A percentile compares a stretch with the other conserved stretches of the same genome.
Evolutionary conservation across 1,140 invertebrate genomes (phyloP).

Genomic region (Cyclargus thomasi): DNA sequence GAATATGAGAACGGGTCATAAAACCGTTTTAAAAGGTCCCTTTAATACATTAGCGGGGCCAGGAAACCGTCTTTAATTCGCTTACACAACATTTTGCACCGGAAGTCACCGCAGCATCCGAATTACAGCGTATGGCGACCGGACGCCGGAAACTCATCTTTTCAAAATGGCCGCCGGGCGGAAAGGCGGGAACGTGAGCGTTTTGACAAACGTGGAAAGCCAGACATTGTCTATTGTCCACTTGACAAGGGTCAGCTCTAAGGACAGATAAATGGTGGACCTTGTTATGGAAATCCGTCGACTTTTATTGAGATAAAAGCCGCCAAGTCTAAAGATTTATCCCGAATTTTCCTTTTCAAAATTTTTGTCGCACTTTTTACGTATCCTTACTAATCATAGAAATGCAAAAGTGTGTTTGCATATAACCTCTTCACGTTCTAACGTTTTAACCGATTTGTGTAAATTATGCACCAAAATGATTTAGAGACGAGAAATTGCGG

Average conservation of each 20-base stretch:
- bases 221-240: slow-evolving; percentile 38
- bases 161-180: slow-evolving; percentile 64
- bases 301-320: background rate
- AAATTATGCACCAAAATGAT: no score
- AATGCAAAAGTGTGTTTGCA: no score
- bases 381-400: no score
- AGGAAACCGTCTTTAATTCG: slow-evolving; percentile 61
- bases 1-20: background rate
- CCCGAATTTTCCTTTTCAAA: no score
- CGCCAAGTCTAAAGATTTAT: no score
- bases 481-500: no score
- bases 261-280: slow-evolving; percentile 4
- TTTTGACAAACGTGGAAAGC: slow-evolving; percentile 65
- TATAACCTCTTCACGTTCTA: no score
- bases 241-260: slow-evolving; percentile 16
- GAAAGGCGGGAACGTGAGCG: slow-evolving; percentile 63
- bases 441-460: no score
- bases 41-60: slow-evolving; percentile 31
- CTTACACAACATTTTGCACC: slow-evolving; percentile 65
- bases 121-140: slow-evolving; percentile 50
- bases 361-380: no score
- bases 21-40: slow-evolving; percentile 21
- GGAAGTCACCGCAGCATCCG: slow-evolving; percentile 55
- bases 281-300: background rate
- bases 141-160: slow-evolving; percentile 60